These are phyloP conservation scores for Sanderia malayensis DNA, from an alignment of 30 jellyfish, hydroid and myxozoan species.

Conservation along the genomic window DNA sequence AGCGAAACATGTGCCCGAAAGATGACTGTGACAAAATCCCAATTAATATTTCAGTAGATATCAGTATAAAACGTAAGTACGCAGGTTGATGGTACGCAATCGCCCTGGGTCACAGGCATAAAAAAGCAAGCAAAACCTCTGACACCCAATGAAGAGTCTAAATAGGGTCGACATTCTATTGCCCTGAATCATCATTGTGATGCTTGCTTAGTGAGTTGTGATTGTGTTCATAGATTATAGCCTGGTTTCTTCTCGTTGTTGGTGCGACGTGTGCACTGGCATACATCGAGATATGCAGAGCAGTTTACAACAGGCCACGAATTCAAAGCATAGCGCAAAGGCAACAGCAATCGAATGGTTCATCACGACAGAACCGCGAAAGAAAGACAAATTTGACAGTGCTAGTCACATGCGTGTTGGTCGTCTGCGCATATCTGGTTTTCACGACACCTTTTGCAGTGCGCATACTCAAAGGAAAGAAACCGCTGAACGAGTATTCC, in stretches of 20 bases:
- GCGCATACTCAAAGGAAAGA: slow-evolving; percentile 5
- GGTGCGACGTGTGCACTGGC: slow-evolving; percentile 13
- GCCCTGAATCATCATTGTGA: not conserved
- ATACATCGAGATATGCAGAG: slow-evolving; percentile 6
- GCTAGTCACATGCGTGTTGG: slow-evolving; percentile 10
- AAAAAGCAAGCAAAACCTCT: too few species aligned
- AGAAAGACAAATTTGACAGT: not conserved
- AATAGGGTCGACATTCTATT: too few species aligned
- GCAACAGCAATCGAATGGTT: not conserved
- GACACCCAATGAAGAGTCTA: too few species aligned
- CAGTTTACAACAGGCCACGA: not conserved
- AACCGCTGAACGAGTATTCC: slow-evolving; percentile 13
- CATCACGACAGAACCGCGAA: slow-evolving; percentile 1
- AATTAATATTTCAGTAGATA: too few species aligned
- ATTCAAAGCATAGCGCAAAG: not conserved
- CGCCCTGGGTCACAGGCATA: too few species aligned
- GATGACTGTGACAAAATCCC: too few species aligned
- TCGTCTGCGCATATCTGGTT: slow-evolving; percentile 14
- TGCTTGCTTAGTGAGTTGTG: not conserved
- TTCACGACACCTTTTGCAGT: slow-evolving; percentile 30
- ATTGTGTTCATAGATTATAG: slow-evolving; percentile 2
- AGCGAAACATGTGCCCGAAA: too few species aligned
- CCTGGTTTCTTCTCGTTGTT: slow-evolving; percentile 15
- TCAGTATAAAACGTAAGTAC: too few species aligned
- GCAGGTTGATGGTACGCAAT: too few species aligned